These are phyloP conservation scores for Eumeta japonica DNA, from an alignment of 1,140 invertebrate species.

Conservation along the genomic window DNA sequence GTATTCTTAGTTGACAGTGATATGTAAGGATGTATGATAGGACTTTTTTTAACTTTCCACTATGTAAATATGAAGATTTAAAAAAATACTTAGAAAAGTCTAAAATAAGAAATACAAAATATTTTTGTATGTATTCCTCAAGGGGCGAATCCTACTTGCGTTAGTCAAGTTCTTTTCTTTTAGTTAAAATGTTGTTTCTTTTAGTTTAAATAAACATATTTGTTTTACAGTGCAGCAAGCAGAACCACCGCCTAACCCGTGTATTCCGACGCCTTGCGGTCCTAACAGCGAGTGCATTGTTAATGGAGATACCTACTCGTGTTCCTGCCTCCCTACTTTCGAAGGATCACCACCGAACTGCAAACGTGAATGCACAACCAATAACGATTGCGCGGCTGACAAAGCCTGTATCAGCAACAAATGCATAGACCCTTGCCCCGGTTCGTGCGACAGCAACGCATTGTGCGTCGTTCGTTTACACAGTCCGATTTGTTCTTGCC, in stretches of 20 bases:
- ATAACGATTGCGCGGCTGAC: slow-evolving; percentile 68
- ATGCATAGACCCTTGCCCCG: slow-evolving; percentile 70
- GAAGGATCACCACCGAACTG: slow-evolving; percentile 70
- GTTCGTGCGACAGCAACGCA: slow-evolving; percentile 67
- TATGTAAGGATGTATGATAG: no score
- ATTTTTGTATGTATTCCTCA: no score
- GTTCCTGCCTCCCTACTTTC: slow-evolving; percentile 67
- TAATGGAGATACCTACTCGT: slow-evolving; percentile 62
- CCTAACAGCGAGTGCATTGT: slow-evolving; percentile 66
- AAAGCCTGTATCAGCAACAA: slow-evolving; percentile 70
- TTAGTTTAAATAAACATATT: slow-evolving; percentile 3
- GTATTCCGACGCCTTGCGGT: slow-evolving; percentile 73
- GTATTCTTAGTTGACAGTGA: no score
- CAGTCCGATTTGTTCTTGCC: slow-evolving; percentile 72
- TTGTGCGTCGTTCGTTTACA: slow-evolving; percentile 71
- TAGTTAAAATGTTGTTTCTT: not conserved
- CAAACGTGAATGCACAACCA: slow-evolving; percentile 70
- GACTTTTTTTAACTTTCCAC: no score
- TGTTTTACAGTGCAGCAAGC: slow-evolving; percentile 32
- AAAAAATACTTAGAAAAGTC: no score
- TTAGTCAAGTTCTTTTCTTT: no score
- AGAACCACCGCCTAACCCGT: slow-evolving; percentile 61
- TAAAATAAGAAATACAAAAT: no score
- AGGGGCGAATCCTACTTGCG: no score
- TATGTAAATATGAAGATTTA: no score